A percentile compares a stretch with the other conserved stretches of the same genome.
Evolutionary conservation across 2,113 vertebrate genomes (phyloP).

Genomic region (Platycercus adscitus): DNA sequence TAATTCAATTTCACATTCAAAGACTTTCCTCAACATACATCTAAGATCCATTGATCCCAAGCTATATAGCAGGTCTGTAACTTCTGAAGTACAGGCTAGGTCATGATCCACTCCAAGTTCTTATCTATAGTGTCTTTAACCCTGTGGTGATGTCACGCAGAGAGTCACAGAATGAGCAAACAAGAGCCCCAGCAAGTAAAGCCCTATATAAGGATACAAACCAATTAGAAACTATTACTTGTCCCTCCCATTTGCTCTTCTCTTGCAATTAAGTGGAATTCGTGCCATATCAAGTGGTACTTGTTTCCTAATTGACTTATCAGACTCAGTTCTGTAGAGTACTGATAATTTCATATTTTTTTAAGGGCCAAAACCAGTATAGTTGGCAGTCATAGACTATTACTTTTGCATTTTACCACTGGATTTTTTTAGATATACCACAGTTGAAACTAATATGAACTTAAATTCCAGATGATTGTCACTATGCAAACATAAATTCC

Average conservation of each 20-base stretch:
- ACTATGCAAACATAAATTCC: not conserved
- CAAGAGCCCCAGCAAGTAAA: not conserved
- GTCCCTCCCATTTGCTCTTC: not conserved
- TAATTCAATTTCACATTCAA: slow-evolving; percentile 42
- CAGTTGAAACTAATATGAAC: not conserved
- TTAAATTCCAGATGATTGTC: not conserved
- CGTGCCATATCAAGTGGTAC: not conserved
- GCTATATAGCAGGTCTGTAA: not conserved
- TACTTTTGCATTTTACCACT: not conserved
- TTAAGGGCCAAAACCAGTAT: not conserved
- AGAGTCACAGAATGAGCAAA: not conserved
- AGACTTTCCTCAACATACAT: not conserved
- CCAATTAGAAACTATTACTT: not conserved
- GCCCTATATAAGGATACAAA: not conserved
- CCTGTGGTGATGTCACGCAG: not conserved
- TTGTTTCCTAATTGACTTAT: not conserved
- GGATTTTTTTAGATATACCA: not conserved
- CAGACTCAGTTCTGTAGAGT: not conserved
- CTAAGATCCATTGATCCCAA: not conserved
- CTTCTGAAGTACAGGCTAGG: not conserved
- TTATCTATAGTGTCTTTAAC: not conserved
- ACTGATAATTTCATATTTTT: not conserved
- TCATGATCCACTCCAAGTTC: not conserved
- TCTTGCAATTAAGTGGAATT: not conserved
- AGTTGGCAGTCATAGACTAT: not conserved